Conservation (phyloP, 2,888 invertebrate genomes). For the Xestobium rufovillosum region DNA sequence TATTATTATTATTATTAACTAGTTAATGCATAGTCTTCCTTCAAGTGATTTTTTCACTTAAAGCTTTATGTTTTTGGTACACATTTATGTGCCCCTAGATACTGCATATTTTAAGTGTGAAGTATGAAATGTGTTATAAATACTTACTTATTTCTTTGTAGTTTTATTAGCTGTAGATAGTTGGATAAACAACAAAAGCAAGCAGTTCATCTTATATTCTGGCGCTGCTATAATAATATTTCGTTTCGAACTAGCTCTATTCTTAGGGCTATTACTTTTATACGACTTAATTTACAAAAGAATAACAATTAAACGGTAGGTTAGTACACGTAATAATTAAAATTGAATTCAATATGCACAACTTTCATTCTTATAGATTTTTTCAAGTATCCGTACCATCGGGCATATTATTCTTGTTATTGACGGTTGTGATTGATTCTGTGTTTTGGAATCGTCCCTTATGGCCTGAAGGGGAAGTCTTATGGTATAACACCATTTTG, state of each 20-base stretch:
- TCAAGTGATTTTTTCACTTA: too few relatives aligned
- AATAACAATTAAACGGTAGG: conserved; percentile 60
- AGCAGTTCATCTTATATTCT: conserved; percentile 72
- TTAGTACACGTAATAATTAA: conserved; percentile 23
- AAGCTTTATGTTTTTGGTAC: too few relatives aligned
- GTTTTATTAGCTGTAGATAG: conserved; percentile 78
- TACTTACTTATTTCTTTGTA: conserved; percentile 44
- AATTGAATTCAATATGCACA: conserved; percentile 11
- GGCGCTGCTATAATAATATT: conserved; percentile 86
- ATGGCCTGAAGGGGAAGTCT: conserved; percentile 98
- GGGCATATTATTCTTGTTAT: conserved; percentile 56
- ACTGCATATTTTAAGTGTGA: too few relatives aligned
- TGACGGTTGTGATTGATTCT: conserved; percentile 81
- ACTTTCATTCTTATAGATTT: conserved; percentile 62
- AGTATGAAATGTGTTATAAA: background rate
- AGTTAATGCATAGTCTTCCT: too few relatives aligned
- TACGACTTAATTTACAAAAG: conserved; percentile 68
- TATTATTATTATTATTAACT: too few relatives aligned
- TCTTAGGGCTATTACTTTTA: conserved; percentile 78
- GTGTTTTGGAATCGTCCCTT: conserved; percentile 82
- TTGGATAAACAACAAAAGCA: conserved; percentile 73
- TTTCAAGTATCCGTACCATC: conserved; percentile 65
- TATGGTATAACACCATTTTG: conserved; percentile 89
- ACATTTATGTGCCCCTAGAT: too few relatives aligned
- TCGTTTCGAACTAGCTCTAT: conserved; percentile 78